Evolutionary conservation across 2,113 vertebrate genomes (phyloP).

Genomic region (Myotis lucifugus): DNA sequence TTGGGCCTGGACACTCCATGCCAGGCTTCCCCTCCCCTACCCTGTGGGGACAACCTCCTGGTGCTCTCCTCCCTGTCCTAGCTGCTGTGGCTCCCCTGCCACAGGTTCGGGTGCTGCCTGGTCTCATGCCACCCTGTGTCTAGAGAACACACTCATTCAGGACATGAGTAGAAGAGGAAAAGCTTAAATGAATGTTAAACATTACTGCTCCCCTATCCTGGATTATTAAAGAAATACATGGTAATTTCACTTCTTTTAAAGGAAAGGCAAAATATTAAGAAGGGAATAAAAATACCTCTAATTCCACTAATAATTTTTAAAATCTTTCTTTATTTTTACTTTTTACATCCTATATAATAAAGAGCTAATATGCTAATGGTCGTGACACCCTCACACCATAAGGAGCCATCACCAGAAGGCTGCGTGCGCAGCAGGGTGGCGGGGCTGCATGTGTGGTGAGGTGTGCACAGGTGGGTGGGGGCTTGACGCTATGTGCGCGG

Average conservation of each 20-base stretch:
- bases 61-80: background rate
- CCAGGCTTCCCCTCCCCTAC: background rate
- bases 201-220: background rate
- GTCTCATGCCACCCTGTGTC: background rate
- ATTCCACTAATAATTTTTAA: background rate
- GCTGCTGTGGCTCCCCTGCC: background rate
- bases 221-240: background rate
- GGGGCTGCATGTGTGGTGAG: no score
- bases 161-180: background rate
- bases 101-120: background rate
- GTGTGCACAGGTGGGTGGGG: no score
- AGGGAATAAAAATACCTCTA: background rate
- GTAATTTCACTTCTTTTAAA: background rate
- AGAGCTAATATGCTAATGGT: no score
- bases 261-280: background rate
- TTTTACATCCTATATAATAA: background rate
- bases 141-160: background rate
- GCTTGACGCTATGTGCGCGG: no score
- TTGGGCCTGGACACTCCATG: background rate
- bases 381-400: no score
- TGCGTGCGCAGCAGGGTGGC: no score
- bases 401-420: no score
- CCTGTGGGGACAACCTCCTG: background rate
- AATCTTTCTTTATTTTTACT: background rate
- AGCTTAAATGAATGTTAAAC: background rate